Evolutionary conservation across 2,113 vertebrate species (phyloP).

Genomic region (Prunella himalayana): DNA sequence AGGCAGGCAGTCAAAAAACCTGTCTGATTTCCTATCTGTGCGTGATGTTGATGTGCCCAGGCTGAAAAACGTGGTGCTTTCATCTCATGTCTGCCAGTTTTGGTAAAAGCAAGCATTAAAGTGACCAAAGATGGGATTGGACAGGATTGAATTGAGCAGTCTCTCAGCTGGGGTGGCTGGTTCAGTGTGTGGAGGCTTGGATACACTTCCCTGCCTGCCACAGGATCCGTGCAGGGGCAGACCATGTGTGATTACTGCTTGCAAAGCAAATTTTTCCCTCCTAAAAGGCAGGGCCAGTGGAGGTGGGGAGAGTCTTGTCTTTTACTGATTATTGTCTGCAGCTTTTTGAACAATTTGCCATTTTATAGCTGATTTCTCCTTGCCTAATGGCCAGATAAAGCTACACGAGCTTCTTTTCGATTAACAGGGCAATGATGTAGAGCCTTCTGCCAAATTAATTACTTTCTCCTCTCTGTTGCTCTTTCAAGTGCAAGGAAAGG

Average conservation of each 20-base stretch:
- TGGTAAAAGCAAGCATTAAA: background rate
- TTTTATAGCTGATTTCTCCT: background rate
- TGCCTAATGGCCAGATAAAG: background rate
- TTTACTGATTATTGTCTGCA: background rate
- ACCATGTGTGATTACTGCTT: accelerated
- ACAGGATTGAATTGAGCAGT: background rate
- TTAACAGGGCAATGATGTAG: background rate
- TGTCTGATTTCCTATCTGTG: background rate
- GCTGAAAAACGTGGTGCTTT: background rate
- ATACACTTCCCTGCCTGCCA: background rate
- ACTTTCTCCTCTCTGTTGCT: background rate
- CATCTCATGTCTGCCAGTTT: background rate
- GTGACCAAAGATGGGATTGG: background rate
- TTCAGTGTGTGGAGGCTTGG: background rate
- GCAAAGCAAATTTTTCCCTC: background rate
- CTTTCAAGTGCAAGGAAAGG: slow-evolving; percentile 91
- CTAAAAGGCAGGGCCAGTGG: background rate
- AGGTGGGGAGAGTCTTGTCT: background rate
- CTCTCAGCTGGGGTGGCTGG: background rate
- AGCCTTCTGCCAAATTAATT: background rate
- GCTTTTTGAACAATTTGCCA: background rate
- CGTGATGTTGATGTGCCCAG: accelerated
- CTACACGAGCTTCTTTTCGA: background rate
- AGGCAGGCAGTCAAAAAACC: background rate
- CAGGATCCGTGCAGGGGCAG: background rate